phyloP scores from a whole-genome alignment of 2,797 vertebrate species.

The Rhabdophis nuchalis region DNA sequence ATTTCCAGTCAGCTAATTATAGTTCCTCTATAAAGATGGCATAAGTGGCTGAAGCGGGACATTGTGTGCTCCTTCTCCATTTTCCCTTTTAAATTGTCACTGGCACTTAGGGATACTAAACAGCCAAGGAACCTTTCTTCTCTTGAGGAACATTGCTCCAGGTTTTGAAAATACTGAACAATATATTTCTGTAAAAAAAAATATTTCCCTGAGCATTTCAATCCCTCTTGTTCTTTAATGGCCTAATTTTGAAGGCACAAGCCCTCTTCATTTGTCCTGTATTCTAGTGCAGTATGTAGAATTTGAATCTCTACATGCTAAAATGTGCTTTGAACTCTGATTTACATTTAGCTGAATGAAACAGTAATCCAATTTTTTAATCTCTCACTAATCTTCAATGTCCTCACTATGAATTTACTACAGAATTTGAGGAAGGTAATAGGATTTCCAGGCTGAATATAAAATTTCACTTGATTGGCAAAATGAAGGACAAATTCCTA shows the following conservation, averaged over 20 bases:
- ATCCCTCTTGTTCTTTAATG: background rate
- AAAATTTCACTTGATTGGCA: slow-evolving; percentile 9
- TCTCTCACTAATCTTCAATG: slow-evolving; percentile 18
- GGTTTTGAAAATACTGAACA: background rate
- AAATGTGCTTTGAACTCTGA: background rate
- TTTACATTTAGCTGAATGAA: background rate
- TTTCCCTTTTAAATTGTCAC: background rate
- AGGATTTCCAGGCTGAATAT: slow-evolving; percentile 22
- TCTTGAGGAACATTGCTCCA: no score
- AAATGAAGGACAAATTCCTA: background rate
- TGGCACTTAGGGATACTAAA: background rate
- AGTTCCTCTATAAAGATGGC: background rate
- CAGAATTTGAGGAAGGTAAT: background rate
- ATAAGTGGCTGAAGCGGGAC: background rate
- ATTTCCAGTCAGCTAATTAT: no score
- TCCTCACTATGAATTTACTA: background rate
- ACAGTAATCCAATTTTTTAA: slow-evolving; percentile 18
- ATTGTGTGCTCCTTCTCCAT: background rate
- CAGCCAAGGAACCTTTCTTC: background rate
- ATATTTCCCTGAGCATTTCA: background rate
- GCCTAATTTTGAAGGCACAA: background rate
- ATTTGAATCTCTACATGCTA: background rate
- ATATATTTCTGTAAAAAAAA: background rate
- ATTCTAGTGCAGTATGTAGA: background rate
- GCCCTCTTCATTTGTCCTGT: background rate